Percentiles rank a stretch among this genome's conserved stretches.
phyloP scores from a whole-genome alignment of 2,113 vertebrate genomes.

The Gopherus evgoodei region DNA sequence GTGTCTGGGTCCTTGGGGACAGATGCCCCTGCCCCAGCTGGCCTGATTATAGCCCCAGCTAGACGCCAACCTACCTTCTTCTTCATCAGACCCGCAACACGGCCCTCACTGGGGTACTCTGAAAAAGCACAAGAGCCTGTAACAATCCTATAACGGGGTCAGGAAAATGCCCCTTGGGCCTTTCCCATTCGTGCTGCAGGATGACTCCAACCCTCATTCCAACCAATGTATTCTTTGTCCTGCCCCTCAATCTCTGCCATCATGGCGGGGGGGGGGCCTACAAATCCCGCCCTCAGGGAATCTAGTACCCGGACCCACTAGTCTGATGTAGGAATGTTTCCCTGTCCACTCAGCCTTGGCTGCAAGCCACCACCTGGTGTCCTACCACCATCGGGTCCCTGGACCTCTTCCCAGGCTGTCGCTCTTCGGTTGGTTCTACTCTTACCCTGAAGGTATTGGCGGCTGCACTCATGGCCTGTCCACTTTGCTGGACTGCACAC shows the following conservation, averaged over 20 bases:
- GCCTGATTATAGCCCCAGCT: not conserved
- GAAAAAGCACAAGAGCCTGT: not conserved
- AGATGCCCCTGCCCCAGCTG: accelerated
- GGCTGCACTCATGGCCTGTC: not conserved
- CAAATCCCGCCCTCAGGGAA: not conserved
- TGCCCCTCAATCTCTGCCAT: not conserved
- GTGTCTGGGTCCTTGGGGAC: too few species aligned
- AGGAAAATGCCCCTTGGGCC: not conserved
- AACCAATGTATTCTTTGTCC: not conserved
- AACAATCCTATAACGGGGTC: not conserved
- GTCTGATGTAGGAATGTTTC: not conserved
- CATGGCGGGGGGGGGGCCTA: not conserved
- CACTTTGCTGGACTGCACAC: not conserved
- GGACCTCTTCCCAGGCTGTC: not conserved
- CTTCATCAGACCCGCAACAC: accelerated
- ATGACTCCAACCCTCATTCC: not conserved
- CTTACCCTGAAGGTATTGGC: too few species aligned
- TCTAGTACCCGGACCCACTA: not conserved
- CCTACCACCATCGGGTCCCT: too few species aligned
- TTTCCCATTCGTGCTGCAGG: not conserved
- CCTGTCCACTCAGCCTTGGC: not conserved
- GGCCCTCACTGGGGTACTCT: conserved; percentile 68
- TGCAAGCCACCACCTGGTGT: not conserved
- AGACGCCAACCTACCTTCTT: conserved; percentile 34
- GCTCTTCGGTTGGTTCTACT: too few species aligned